Conservation (phyloP, 2,113 vertebrate genomes). For the Ochotona princeps region DNA sequence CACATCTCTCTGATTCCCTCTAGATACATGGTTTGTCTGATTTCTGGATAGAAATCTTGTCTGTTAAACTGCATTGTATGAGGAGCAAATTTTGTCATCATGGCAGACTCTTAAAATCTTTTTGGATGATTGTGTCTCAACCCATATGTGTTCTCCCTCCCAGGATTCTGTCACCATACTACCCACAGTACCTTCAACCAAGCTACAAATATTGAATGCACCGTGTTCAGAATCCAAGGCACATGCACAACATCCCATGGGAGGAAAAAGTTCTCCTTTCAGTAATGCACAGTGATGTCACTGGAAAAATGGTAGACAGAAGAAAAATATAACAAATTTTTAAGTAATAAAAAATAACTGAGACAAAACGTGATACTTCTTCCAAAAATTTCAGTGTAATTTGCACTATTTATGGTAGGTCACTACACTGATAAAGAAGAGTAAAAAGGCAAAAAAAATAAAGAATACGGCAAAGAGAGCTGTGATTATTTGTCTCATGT, state of each 20-base stretch:
- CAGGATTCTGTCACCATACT: neutral
- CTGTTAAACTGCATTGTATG: neutral
- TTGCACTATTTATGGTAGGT: too few species aligned
- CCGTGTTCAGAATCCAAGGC: slow-evolving; percentile 9
- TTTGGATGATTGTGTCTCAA: neutral
- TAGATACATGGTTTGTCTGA: neutral
- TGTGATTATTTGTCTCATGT: slow-evolving; percentile 15
- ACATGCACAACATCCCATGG: fast-evolving
- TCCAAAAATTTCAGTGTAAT: too few species aligned
- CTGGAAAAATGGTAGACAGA: neutral
- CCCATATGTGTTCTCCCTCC: neutral
- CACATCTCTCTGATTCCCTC: neutral
- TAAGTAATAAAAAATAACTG: too few species aligned
- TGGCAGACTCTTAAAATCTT: neutral
- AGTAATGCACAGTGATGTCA: neutral
- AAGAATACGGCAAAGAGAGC: too few species aligned
- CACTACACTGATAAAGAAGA: too few species aligned
- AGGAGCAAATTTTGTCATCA: slow-evolving; percentile 8
- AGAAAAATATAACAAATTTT: too few species aligned
- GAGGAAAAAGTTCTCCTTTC: neutral
- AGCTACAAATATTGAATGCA: neutral
- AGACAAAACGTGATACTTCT: too few species aligned
- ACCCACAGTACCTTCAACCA: neutral
- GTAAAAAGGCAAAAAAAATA: too few species aligned
- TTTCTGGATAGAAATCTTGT: neutral